phyloP scores from a whole-genome alignment of 2,113 vertebrate genomes.

The Rissa tridactyla region DNA sequence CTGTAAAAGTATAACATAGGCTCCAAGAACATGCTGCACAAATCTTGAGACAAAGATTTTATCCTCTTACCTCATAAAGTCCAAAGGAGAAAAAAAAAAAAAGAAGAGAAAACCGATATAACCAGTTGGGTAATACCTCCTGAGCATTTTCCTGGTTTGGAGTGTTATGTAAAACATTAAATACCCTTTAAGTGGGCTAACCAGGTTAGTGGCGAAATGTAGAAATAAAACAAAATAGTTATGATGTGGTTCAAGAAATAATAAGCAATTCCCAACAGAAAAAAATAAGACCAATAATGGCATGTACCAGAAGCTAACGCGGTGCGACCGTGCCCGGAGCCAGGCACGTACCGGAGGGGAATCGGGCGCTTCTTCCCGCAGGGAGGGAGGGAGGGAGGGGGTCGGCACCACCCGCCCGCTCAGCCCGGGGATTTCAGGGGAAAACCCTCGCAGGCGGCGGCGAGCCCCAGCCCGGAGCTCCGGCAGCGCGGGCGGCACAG shows the following conservation, averaged over 20 bases:
- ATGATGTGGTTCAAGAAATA: too few relatives aligned
- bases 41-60: not conserved
- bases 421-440: rapidly evolving
- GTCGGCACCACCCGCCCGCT: not conserved
- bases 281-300: rapidly evolving
- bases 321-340: not conserved
- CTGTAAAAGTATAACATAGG: not conserved
- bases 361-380: not conserved
- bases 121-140: not conserved
- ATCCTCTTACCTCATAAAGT: not conserved
- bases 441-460: not conserved
- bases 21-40: not conserved
- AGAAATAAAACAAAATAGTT: not conserved
- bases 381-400: not conserved
- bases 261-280: not conserved
- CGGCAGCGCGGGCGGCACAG: not conserved
- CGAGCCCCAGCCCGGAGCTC: not conserved
- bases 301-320: not conserved
- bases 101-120: not conserved
- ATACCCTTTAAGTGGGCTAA: not conserved
- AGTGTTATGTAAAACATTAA: not conserved
- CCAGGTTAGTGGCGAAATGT: not conserved
- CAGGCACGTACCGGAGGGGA: not conserved
- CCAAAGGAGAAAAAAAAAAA: not conserved
- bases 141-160: not conserved